Evolutionary conservation across 2,888 invertebrate species (phyloP).

Genomic region (Agrochola circellaris): DNA sequence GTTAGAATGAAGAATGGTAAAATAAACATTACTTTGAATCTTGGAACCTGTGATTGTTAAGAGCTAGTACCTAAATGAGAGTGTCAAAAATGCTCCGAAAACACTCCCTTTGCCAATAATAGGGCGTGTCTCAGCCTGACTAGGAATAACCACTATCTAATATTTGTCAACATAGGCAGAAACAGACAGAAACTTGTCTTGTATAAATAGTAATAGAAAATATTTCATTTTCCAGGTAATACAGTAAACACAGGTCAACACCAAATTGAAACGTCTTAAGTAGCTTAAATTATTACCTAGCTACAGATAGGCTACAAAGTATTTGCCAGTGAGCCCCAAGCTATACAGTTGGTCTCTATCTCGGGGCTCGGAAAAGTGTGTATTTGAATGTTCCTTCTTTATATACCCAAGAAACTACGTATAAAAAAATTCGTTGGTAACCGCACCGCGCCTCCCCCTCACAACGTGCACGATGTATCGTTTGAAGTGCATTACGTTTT

Average conservation of each 20-base stretch:
- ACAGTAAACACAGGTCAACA: too few relatives aligned
- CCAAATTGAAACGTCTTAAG: too few relatives aligned
- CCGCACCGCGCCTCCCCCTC: background rate
- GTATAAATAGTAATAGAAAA: background rate
- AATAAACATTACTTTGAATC: background rate
- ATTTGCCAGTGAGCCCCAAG: too few relatives aligned
- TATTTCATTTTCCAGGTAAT: too few relatives aligned
- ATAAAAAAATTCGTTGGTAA: background rate
- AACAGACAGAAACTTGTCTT: background rate
- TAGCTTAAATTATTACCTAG: too few relatives aligned
- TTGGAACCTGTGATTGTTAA: background rate
- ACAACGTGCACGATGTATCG: constrained; percentile 13
- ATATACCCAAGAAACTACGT: background rate
- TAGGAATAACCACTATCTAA: background rate
- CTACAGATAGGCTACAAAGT: too few relatives aligned
- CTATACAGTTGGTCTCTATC: too few relatives aligned
- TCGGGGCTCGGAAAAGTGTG: background rate
- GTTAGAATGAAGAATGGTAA: background rate
- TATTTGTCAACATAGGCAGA: background rate
- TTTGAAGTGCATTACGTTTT: constrained; percentile 14
- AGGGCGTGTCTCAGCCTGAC: too few relatives aligned
- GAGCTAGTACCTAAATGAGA: too few relatives aligned
- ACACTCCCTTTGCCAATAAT: too few relatives aligned
- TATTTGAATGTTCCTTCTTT: background rate
- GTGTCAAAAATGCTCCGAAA: background rate